Conservation (phyloP, 2,888 invertebrate genomes). For the Clusia tigrina region DNA sequence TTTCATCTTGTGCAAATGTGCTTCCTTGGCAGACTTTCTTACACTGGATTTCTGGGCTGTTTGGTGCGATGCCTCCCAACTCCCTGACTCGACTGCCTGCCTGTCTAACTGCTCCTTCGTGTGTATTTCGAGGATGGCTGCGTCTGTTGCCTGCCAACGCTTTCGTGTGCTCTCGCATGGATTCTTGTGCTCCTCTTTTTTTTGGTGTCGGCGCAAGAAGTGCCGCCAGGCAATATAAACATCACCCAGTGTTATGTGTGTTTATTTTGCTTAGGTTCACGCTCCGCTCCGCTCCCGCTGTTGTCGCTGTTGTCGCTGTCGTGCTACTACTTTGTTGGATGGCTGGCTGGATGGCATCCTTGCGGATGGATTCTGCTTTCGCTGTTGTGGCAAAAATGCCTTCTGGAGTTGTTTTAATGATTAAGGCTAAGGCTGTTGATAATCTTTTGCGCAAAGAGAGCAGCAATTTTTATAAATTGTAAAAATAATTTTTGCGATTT, state of each 20-base stretch:
- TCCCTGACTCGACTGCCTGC: not conserved
- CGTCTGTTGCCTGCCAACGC: not conserved
- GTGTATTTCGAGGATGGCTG: not conserved
- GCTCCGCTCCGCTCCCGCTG: not conserved
- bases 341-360: not conserved
- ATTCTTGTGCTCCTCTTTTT: conserved; percentile 4
- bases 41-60: not conserved
- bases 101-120: not conserved
- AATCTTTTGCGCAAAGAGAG: conserved; percentile 19
- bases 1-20: conserved; percentile 6
- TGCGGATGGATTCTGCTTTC: too few species aligned
- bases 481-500: conserved; percentile 35
- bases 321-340: not conserved
- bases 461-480: conserved; percentile 33
- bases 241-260: conserved; percentile 16
- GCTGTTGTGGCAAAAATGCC: conserved; percentile 20
- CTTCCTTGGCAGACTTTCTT: conserved; percentile 19
- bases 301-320: not conserved
- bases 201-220: conserved; percentile 7
- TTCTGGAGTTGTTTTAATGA: conserved; percentile 33
- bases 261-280: conserved; percentile 14
- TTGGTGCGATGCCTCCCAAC: not conserved
- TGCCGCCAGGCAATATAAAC: conserved; percentile 25
- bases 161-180: not conserved
- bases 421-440: conserved; percentile 27